Evolutionary conservation across 2,888 invertebrate species (phyloP), one percentile per base, ranked within the genome.

Genomic region (Drosophila anomalata): DNA sequence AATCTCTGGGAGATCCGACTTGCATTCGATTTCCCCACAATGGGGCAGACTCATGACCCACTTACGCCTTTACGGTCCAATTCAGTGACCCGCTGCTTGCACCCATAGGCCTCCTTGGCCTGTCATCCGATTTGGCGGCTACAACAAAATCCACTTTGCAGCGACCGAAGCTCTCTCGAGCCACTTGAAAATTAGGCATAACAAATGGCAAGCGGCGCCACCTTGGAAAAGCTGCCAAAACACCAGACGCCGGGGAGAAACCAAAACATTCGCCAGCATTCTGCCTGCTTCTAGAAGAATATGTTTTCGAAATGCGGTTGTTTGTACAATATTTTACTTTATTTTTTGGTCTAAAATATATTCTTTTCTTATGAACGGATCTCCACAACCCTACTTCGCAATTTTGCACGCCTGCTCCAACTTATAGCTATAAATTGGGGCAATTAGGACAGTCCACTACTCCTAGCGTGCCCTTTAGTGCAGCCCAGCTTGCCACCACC

Each of bases 141-240:
- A 84, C 83, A 81, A 41, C 75, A 71, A 81, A 83, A 84, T 77
- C 73, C 83, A 87, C 87, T 83, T 65, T 76, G 77, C 47, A 50
- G 50, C 57, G 42, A 42, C 51, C 33, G 36, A 52, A 53, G 53
- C 63, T 81, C 68, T 85, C 83, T 87, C 87, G 83, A 84, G 84
- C 87, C 85, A 84, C 77, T 87, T 87, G 83, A 81, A 87, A 87
- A 83, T 81, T 85, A 77, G 75, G 73, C 80, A 65, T 67, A 58
- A 53, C 68, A 48, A 47, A 50, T 26, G n/a, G 47, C 58, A 12
- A 29, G 44, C 51, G 51, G 44, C 67, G 58, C 58, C 67, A 67
- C 68, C 58, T 46, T 55, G 33, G 31, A 60, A 59, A 65, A 55
- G 68, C 68, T 67, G 33, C 67, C 57, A 51, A 59, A 31, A 24